Base-by-base conservation (phyloP, 2,888 invertebrate species). In the Odontocerum albicorne region DNA sequence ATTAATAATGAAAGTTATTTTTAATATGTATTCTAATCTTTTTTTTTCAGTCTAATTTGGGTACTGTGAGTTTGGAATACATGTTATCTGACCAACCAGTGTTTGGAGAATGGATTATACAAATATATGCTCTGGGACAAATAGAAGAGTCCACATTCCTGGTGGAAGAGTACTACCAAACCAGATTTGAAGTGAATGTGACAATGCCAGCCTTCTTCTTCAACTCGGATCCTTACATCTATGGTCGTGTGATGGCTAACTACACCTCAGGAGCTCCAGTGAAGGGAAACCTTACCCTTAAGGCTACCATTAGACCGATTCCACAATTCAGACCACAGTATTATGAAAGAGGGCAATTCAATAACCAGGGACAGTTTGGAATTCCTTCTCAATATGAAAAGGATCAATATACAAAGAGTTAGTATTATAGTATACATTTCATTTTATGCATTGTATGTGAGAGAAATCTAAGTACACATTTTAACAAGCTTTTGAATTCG, bases 201-300 rank as follows among this genome's bases (percentile, higher is more conserved):
- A 95, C 94, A 0, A 94, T 96, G 88, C 92, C 96, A 0, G 90
- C 95, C 1, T 95, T 94, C 71, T 91, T 96, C 75, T 90, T 95
- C 70, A 90, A 90, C 65, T 88, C 88, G 16, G 93, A 94, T 65
- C 84, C 80, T 7, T 93, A 77, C 66, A 86, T 97, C 66, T 82
- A 87, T 66, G 97, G 96, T 0, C 83, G 86, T 1, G 83, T 97
- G 2, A 89, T 92, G 84, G 96, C 96, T 0, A 97, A 97, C 82
- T 96, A 95, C 68, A 96, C 96, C 1, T 94, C 92, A 56, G 96
- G 96, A 1, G 90, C 88, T 19, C 94, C 96, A 0, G 94, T 95
- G 0, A 78, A 78, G 27, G 96, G 96, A 6, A 96, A 96, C 75
- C 80, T 95, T 15, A 94, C 95, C 0, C 75, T 96, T 1, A 86